phyloP scores from a whole-genome alignment of 2,797 vertebrate genomes.

The Pteropus rufus region DNA sequence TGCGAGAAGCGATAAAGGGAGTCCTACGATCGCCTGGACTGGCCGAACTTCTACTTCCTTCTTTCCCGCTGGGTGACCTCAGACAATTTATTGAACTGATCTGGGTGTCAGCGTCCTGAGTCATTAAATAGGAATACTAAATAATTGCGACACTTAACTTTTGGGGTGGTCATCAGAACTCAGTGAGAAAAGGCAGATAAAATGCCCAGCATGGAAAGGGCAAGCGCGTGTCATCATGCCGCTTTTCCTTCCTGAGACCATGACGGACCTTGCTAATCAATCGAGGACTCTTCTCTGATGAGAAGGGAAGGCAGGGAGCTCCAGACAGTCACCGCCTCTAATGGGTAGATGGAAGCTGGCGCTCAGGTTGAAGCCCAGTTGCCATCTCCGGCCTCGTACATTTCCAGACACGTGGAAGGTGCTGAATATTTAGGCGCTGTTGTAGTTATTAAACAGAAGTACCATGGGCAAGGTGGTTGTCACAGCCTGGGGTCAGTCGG shows the following conservation, averaged over 20 bases:
- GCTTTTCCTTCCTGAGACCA: not conserved
- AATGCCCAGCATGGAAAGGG: not conserved
- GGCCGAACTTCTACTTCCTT: not conserved
- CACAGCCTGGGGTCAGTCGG: not conserved
- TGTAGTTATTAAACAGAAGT: not conserved
- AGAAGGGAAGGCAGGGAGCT: not conserved
- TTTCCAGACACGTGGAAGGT: not conserved
- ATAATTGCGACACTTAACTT: not conserved
- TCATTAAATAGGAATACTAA: not conserved
- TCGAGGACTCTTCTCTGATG: not conserved
- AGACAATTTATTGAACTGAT: not conserved
- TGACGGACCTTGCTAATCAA: not conserved
- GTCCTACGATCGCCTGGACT: rapidly evolving
- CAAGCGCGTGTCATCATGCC: not conserved
- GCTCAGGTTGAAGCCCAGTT: not conserved
- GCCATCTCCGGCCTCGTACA: not conserved
- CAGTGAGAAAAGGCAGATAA: not conserved
- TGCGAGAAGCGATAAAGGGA: not conserved
- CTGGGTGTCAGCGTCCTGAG: not conserved
- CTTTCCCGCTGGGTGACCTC: not conserved
- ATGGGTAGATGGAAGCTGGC: not conserved
- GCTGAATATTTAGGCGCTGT: not conserved
- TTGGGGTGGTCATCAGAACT: not conserved
- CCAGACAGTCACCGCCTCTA: not conserved
- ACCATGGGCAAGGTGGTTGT: not conserved